Conservation (phyloP, 2,113 vertebrate genomes). For the Otus sunia region DNA sequence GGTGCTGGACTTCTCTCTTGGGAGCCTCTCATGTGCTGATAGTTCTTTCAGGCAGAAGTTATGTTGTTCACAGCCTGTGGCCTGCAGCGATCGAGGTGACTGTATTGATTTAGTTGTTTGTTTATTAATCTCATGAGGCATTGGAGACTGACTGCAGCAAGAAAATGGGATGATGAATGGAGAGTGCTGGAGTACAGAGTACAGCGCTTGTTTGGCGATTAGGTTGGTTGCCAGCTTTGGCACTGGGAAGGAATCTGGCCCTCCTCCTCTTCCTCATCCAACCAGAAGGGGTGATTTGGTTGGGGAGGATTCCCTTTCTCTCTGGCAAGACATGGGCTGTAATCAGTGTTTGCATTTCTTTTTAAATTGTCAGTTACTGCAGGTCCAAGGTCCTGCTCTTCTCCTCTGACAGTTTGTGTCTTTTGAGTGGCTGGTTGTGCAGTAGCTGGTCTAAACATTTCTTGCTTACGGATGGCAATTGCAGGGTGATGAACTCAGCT, state of each 20-base stretch:
- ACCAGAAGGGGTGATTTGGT: neutral
- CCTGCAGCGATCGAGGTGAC: constrained; percentile 26
- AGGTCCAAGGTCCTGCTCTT: neutral
- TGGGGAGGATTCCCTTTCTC: neutral
- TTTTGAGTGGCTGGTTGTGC: neutral
- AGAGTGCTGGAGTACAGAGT: neutral
- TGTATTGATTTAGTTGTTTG: constrained; percentile 49
- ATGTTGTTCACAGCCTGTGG: neutral
- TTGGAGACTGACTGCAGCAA: neutral
- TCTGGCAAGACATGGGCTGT: neutral
- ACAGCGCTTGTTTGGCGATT: neutral
- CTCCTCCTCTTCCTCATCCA: neutral
- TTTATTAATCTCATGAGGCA: constrained; percentile 49
- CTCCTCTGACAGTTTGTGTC: neutral
- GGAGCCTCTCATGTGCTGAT: neutral
- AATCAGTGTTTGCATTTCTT: neutral
- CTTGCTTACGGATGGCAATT: neutral
- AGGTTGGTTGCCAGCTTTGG: neutral
- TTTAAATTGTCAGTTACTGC: neutral
- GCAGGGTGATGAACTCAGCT: neutral
- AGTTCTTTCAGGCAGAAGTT: neutral
- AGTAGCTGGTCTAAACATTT: neutral
- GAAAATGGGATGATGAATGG: constrained; percentile 1
- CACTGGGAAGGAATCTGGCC: neutral
- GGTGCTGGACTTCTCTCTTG: neutral